Conservation (phyloP, 2,888 invertebrate genomes). For the Acrobasis suavella region DNA sequence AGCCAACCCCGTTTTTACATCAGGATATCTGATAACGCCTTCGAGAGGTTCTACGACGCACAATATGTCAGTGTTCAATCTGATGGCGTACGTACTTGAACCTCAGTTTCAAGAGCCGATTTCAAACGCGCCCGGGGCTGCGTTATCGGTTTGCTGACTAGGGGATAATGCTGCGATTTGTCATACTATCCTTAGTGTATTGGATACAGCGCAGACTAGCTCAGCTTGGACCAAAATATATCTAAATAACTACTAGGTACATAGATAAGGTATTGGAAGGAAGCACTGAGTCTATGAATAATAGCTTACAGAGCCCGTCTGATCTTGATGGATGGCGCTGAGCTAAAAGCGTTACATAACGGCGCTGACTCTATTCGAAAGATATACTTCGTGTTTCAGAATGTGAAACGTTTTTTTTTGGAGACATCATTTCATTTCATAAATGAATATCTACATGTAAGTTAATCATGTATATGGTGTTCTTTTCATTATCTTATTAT, state of each 20-base stretch:
- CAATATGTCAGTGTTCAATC: constrained; percentile 22
- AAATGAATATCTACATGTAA: too few species aligned
- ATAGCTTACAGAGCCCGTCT: constrained; percentile 13
- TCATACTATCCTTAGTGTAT: constrained; percentile 36
- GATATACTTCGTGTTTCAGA: neutral
- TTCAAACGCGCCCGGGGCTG: constrained; percentile 26
- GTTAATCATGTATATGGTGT: too few species aligned
- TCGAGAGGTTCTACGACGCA: constrained; percentile 1
- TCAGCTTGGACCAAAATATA: neutral
- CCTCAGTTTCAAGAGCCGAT: constrained; percentile 30
- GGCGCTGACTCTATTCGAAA: neutral
- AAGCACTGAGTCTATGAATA: neutral
- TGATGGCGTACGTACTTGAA: constrained; percentile 10
- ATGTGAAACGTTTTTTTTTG: neutral
- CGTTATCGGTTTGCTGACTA: constrained; percentile 25
- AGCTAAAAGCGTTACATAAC: constrained; percentile 5
- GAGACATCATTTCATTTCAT: neutral
- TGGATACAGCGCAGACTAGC: constrained; percentile 20
- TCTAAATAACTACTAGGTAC: neutral
- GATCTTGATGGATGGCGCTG: constrained; percentile 14
- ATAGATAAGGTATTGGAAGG: constrained; percentile 3
- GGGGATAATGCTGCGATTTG: constrained; percentile 41
- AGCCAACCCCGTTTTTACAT: neutral
- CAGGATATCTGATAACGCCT: constrained; percentile 8
- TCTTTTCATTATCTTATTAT: too few species aligned